Conservation (phyloP, 2,888 invertebrate genomes). For the Stenotaenia linearis region DNA sequence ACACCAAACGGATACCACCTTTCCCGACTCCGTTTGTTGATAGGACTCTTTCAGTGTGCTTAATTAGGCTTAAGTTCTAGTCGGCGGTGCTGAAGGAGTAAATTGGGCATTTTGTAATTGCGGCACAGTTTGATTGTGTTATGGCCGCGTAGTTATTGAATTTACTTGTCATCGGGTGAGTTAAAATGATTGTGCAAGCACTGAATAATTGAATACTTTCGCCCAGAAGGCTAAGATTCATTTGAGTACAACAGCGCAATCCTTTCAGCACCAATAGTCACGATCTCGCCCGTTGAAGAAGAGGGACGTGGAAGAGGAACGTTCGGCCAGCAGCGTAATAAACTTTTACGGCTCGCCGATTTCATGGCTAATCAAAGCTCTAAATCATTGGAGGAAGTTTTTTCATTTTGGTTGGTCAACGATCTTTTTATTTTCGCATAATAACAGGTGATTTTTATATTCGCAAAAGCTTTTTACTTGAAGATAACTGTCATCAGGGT, state of each 20-base stretch:
- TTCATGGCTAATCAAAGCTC: conserved; percentile 11
- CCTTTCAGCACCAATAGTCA: background rate
- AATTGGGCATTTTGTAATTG: conserved; percentile 7
- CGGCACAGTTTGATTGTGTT: background rate
- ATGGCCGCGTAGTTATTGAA: background rate
- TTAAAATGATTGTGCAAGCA: conserved; percentile 12
- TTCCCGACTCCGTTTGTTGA: background rate
- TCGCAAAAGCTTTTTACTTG: background rate
- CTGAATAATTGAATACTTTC: background rate
- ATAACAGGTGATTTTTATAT: background rate
- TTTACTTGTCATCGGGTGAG: background rate
- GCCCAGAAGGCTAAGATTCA: background rate
- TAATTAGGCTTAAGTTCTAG: background rate
- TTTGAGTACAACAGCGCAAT: background rate
- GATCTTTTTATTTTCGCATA: background rate
- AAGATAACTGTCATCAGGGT: background rate
- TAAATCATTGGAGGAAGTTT: conserved; percentile 13
- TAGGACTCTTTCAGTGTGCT: background rate
- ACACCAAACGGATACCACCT: background rate
- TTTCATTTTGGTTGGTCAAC: background rate
- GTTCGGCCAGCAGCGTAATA: background rate
- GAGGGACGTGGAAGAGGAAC: background rate
- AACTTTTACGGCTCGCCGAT: conserved; percentile 15
- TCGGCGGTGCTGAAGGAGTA: background rate
- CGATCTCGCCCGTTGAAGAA: background rate